Base-by-base conservation (phyloP, 2,888 invertebrate genomes). In the Cancer borealis region DNA sequence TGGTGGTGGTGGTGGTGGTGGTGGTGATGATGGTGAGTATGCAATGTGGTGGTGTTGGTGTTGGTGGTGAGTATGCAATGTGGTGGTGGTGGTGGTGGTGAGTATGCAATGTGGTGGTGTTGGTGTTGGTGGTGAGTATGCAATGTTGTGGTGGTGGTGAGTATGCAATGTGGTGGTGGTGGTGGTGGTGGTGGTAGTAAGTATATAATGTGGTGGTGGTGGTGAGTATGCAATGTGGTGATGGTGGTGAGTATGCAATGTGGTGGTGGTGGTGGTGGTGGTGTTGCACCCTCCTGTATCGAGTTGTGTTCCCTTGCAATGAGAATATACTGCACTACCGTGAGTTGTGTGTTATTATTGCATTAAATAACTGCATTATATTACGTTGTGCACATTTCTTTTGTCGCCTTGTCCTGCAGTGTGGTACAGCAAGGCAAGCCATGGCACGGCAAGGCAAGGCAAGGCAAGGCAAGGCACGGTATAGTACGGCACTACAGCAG, bases 331-430 rank as follows among this genome's bases (percentile, higher is more conserved):
- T 73, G 73, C 8, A n/a, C n/a, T 73, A 6, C n/a, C n/a, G 14
- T 73, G 73, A 26, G 73, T 73, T 73, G 73, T 73, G 26, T 21
- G n/a, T 66, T 73, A 73, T 26, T 73, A 73, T 73, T 73, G 73
- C 73, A 73, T 73, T 73, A 21, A 73, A 73, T 73, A 73, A 73
- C 26, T 21, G 73, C 73, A 73, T 73, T 73, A 73, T 21, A 73
- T 26, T 73, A 6, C 26, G n/a, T 21, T 21, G 6, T 73, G 73
- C 73, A 73, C 73, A 73, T 21, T 73, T 73, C 73, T 73, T 73
- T 73, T 73, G 73, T 73, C 26, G 73, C 73, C 73, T 73, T 21
- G 4, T n/a, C 26, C 14, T n/a, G 73, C 73, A 73, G n/a, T 26
- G 73, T 21, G 73, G n/a, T 73, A 6, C 73, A n/a, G 73, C 73